Base-by-base conservation (phyloP, 2,797 vertebrate species). In the Poeciliopsis gracilis region DNA sequence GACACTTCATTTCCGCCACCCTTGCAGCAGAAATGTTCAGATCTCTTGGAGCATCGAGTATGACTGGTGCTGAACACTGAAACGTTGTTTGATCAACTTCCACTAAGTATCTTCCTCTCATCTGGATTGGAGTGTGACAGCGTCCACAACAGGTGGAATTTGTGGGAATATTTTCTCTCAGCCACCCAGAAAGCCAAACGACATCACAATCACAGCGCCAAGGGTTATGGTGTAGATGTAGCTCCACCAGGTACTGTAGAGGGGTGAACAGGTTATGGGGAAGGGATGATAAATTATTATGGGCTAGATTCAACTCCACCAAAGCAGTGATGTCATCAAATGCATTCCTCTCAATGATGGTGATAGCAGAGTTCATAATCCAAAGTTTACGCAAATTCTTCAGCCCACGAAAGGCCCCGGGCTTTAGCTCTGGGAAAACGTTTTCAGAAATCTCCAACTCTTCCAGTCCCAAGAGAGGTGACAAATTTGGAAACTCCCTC, bases 331-430 rank as follows among this genome's bases (percentile, higher is more conserved):
- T 96, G 92, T 98, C 97, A 79, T 99, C 98, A 83, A 99, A 99
- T 82, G 98, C 98, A 83, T 99, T 99, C 43, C 98, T 96, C 88
- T 99, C 98, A 46, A 99, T 98, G 78, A 90, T 89, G 84, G 93
- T 96, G 89, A 99, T 97, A 88, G 96, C 97, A 20, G 98, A 98
- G 95, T 98, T 99, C 98, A 99, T 99, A 89, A 99, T 97, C 98
- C 98, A 99, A 25, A 99, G 95, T 92, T 99, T 99, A 51, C 97
- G 97, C 83, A 99, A 95, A 76, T 97, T 97, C 79, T 96, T 97
- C 33, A 99, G 94, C 71, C 98, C 98, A 15, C 95, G 96, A 92
- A 99, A 98, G 49, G 98, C 97, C 74, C 96, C 96, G 0, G 98
- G 98, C 72, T 97, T 96, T 83, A 99, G 96, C 80, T 96, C 95